Percentiles rank a stretch among this genome's conserved stretches.
These are phyloP conservation scores for Geotrypetes seraphini DNA, from an alignment of 2,797 vertebrate species.

Conservation along the genomic window DNA sequence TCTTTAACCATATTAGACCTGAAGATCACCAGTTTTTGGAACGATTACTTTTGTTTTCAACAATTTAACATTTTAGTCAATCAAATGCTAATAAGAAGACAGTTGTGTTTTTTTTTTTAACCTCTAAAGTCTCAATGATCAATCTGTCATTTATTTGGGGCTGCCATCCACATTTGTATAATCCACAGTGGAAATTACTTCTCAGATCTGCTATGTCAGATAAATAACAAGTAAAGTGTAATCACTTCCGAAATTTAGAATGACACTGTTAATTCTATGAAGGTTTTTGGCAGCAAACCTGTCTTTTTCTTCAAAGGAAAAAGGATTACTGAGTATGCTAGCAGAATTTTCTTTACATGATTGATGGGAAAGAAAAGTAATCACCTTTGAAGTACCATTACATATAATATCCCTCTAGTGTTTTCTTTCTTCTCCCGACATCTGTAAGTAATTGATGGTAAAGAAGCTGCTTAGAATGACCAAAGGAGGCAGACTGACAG, in stretches of 20 bases:
- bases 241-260: conserved; percentile 49
- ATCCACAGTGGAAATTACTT: too few relatives aligned
- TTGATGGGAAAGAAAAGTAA: conserved; percentile 59
- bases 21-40: too few relatives aligned
- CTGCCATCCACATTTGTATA: conserved; percentile 20
- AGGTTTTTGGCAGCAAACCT: conserved; percentile 33
- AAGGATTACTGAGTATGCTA: conserved; percentile 48
- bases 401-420: conserved; percentile 42
- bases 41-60: too few relatives aligned
- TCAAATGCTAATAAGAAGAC: not conserved
- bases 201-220: too few relatives aligned
- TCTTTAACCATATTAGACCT: too few relatives aligned
- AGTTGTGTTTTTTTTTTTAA: conserved; percentile 2
- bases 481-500: conserved; percentile 46
- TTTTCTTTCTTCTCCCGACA: conserved; percentile 52
- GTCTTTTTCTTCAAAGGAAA: conserved; percentile 50
- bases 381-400: conserved; percentile 57
- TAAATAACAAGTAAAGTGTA: too few relatives aligned
- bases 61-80: conserved; percentile 13
- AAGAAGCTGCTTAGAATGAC: conserved; percentile 47
- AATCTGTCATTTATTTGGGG: conserved; percentile 31
- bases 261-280: conserved; percentile 45
- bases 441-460: conserved; percentile 48
- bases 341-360: conserved; percentile 51
- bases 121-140: conserved; percentile 1